Evolutionary conservation across 2,797 vertebrate species (phyloP).

Genomic region (Champsocephalus gunnari): DNA sequence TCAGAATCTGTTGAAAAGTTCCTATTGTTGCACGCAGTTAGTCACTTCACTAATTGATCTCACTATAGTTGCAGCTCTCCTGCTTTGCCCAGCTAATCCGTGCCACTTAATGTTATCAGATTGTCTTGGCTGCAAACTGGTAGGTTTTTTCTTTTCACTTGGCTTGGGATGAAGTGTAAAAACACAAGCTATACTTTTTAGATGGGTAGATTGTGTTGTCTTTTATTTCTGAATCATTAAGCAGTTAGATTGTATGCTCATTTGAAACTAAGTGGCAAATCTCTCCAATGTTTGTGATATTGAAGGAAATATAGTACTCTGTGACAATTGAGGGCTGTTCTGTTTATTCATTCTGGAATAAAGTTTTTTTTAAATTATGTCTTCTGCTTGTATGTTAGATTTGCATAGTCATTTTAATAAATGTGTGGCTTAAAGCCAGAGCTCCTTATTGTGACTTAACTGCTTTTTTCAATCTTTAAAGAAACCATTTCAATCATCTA

Average conservation of each 20-base stretch:
- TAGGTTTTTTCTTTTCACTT: not conserved
- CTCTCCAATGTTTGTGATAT: slow-evolving; percentile 40
- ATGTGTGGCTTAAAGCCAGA: slow-evolving; percentile 34
- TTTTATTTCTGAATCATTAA: slow-evolving; percentile 31
- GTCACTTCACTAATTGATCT: slow-evolving; percentile 12
- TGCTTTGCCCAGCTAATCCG: slow-evolving; percentile 29
- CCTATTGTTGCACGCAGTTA: slow-evolving; percentile 26
- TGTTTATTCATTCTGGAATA: slow-evolving; percentile 64
- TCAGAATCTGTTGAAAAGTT: slow-evolving; percentile 31
- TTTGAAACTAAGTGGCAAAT: slow-evolving; percentile 23
- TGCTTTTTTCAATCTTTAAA: not conserved
- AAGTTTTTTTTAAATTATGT: slow-evolving; percentile 56
- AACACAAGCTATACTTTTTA: slow-evolving; percentile 10
- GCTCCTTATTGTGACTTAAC: not conserved
- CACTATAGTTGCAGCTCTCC: slow-evolving; percentile 21
- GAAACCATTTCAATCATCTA: not conserved
- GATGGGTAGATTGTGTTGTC: slow-evolving; percentile 12
- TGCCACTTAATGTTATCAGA: slow-evolving; percentile 41
- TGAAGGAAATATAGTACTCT: slow-evolving; percentile 41
- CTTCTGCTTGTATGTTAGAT: slow-evolving; percentile 41
- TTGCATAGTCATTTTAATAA: slow-evolving; percentile 58
- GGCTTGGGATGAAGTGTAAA: slow-evolving; percentile 15
- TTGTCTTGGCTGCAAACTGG: slow-evolving; percentile 9
- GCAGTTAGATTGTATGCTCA: slow-evolving; percentile 13
- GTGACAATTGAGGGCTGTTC: slow-evolving; percentile 39